Evolutionary conservation across 2,797 vertebrate genomes (phyloP), one percentile per base, ranked within the genome.

Genomic region (Gobionotothen gibberifrons): DNA sequence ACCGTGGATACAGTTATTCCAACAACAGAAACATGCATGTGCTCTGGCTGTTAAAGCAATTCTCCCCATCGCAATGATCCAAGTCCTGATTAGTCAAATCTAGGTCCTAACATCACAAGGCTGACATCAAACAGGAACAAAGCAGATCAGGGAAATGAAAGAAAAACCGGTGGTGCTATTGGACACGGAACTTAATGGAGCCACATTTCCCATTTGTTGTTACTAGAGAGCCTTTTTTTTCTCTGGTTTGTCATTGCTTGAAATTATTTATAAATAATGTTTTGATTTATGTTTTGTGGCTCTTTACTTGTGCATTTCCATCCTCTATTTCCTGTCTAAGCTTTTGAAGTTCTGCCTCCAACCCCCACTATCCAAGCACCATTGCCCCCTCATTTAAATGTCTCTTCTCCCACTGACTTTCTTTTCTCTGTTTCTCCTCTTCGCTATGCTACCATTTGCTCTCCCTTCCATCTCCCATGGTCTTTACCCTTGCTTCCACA

Each of bases 61-160:
- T 78, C 48, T 69, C 43, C 14, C 19, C 5, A 1, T 47, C 14
- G 4, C 49, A 57, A 66, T 76, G 70, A 83, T 52, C 52, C 49
- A 44, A 71, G 52, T 60, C 78, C 51, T 79, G 76, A 85, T 74
- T 81, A 68, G 67, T 74, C 61, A 75, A 72, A 85, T 83, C 43
- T 69, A 43, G 56, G 52, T 80, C 59, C 44, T 72, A 61, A 54
- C 72, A 73, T 72, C 68, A 76, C 76, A 67, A n/a, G 21, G 55
- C 76, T 74, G 56, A 46, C 55, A 71, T 84, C 61, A 85, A 75
- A 87, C 60, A 49, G 59, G 44, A 82, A 69, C 64, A 49, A 48
- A 81, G 57, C 59, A 26, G 39, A 71, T 53, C 84, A 62, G 2
- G 39, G 15, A 66, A 36, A 36, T 36, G 39, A 19, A 56, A 40